Conservation (phyloP, 2,888 invertebrate genomes). For the Phortica magna region DNA sequence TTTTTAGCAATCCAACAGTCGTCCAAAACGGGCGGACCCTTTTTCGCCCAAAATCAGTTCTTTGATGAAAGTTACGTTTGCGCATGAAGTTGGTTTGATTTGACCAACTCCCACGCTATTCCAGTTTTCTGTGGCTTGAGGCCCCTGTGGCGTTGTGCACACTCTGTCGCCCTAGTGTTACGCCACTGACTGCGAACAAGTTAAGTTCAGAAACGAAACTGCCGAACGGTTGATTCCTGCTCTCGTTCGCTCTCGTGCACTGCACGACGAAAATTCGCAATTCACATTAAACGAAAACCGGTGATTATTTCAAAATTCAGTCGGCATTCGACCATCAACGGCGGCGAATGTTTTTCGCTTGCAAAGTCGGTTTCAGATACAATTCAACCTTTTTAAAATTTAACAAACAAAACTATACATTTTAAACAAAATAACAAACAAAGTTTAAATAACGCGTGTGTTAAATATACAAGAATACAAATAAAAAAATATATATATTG, state of each 20-base stretch:
- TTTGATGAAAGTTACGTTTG: no score
- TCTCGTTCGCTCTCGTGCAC: slow-evolving; percentile 27
- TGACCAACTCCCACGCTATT: no score
- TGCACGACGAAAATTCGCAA: slow-evolving; percentile 1
- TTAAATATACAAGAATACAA: background rate
- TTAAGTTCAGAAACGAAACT: background rate
- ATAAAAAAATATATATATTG: no score
- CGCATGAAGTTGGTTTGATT: no score
- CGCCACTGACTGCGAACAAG: background rate
- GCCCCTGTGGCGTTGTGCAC: no score
- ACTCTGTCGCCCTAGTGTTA: no score
- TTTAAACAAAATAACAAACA: background rate
- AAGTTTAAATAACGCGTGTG: slow-evolving; percentile 6
- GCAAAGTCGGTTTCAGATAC: slow-evolving; percentile 33
- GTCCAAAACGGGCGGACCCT: no score
- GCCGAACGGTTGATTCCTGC: background rate
- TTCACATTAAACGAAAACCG: background rate
- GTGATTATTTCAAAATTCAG: slow-evolving; percentile 63
- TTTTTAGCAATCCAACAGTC: no score
- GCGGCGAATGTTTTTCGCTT: slow-evolving; percentile 56
- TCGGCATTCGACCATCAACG: slow-evolving; percentile 67
- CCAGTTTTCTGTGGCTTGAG: no score
- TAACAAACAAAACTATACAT: background rate
- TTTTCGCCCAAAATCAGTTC: no score
- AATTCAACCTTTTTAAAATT: slow-evolving; percentile 14